Conservation (phyloP, 2,888 invertebrate species). For the Byasa hedistus region DNA sequence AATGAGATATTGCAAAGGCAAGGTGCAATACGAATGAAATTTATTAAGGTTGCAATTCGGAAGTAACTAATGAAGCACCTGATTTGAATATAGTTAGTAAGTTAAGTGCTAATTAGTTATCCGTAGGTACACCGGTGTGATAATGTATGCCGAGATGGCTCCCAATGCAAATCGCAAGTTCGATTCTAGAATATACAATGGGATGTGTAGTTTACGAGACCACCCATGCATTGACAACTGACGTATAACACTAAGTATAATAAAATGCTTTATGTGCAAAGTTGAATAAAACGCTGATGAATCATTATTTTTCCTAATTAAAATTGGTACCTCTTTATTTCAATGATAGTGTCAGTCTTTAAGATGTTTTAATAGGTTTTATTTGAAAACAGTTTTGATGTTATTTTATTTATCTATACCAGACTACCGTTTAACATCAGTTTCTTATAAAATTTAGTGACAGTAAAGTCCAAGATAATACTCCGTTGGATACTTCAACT, state of each 20-base stretch:
- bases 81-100: conserved; percentile 70
- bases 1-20: conserved; percentile 23
- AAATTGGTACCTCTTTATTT: too few species aligned
- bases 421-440: background rate
- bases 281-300: too few species aligned
- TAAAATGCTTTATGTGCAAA: too few species aligned
- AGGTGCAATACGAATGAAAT: conserved; percentile 17
- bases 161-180: conserved; percentile 78
- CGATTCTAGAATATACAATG: conserved; percentile 79
- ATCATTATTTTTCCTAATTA: too few species aligned
- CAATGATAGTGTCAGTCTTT: too few species aligned
- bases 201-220: conserved; percentile 71
- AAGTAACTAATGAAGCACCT: conserved; percentile 61
- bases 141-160: conserved; percentile 74
- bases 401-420: background rate
- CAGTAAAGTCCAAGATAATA: background rate
- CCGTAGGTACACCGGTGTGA: conserved; percentile 57
- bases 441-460: background rate
- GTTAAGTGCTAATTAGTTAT: conserved; percentile 70
- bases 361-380: too few species aligned
- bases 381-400: background rate
- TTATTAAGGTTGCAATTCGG: conserved; percentile 38
- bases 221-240: conserved; percentile 51
- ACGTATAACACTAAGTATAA: conserved; percentile 8
- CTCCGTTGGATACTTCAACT: too few species aligned